phyloP scores from a whole-genome alignment of 2,113 vertebrate genomes.

The Aldabrachelys gigantea region DNA sequence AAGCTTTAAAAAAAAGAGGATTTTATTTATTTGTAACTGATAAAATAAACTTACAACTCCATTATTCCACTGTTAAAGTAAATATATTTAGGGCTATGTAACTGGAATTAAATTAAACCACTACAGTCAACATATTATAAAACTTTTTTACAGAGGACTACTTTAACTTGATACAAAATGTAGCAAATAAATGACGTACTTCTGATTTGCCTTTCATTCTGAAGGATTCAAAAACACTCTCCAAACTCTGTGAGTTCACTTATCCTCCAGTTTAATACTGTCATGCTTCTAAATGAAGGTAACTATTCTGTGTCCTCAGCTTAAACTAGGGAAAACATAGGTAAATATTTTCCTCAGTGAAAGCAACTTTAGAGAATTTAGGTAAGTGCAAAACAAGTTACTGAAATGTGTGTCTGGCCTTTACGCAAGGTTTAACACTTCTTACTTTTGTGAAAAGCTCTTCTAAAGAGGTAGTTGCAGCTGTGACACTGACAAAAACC shows the following conservation, averaged over 20 bases:
- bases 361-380: background rate
- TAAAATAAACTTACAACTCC: background rate
- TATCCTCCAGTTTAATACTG: background rate
- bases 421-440: background rate
- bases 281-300: background rate
- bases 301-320: background rate
- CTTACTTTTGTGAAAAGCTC: background rate
- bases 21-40: background rate
- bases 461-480: background rate
- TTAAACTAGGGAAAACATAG: background rate
- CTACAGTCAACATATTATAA: accelerated
- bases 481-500: background rate
- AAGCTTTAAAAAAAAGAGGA: background rate
- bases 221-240: background rate
- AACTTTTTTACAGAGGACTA: background rate
- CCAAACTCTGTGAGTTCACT: background rate
- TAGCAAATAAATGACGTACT: background rate
- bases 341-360: background rate
- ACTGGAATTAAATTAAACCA: background rate
- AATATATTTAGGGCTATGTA: background rate
- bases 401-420: background rate
- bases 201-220: background rate
- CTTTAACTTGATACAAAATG: background rate
- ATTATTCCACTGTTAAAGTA: background rate
- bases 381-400: background rate